Evolutionary conservation across 2,888 invertebrate genomes (phyloP), one percentile per base, ranked within the genome.

Genomic region (Cybosia mesomella): DNA sequence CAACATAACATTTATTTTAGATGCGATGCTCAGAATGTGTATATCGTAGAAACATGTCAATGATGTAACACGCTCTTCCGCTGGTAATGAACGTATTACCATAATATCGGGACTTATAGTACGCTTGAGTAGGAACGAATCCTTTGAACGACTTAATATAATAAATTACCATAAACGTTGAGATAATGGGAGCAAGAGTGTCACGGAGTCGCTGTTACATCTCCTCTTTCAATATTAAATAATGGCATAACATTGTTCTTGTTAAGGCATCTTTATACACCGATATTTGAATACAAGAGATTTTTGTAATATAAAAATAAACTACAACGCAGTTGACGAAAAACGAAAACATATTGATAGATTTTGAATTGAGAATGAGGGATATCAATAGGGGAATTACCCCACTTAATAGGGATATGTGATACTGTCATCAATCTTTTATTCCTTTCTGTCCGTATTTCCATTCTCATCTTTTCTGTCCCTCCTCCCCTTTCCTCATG

Each of bases 71-170:
- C 3, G 53, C 39, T 58, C 24, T 63, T 62, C 24, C 21, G 18
- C 39, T 63, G 63, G 36, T 66, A 70, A 70, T 63, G 63, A 66
- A 39, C 54, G 32, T 63, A 70, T 70, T 63, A 66, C 15, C 66
- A 66, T 70, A 69, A 69, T n/a, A 59, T 66, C 22, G 34, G 32
- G 49, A 34, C 34, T 15, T 32, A 39, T 39, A 64, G 18, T 61
- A 61, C 43, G 58, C 53, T 43, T 18, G 54, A 66, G 43, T 32
- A 18, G 8, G 28, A 32, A 58, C 18, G 58, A 24, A 36, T 54
- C 62, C 54, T 58, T 62, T 62, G 34, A 69, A 62, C 66, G 24
- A 49, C 43, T 39, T 63, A 32, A 43, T 62, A 36, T 63, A 59
- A 64, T 57, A 34, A 64, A 59, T 67, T 62, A 57, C 15, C 24